These are phyloP conservation scores for Leptinotarsa rubiginosa DNA, from an alignment of 2,888 invertebrate species.

Conservation along the genomic window DNA sequence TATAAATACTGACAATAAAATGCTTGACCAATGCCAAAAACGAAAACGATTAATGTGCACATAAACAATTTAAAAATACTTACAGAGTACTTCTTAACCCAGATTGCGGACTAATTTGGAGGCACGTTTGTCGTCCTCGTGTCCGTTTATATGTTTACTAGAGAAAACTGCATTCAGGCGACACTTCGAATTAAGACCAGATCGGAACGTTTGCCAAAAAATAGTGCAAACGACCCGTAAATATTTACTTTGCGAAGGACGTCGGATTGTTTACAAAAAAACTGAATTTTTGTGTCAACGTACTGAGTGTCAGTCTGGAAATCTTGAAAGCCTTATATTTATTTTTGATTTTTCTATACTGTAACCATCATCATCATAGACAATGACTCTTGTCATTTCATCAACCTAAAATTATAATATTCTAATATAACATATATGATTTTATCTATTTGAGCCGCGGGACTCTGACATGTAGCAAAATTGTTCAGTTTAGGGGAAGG, in stretches of 20 bases:
- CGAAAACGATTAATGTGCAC: slow-evolving; percentile 21
- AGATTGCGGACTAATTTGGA: slow-evolving; percentile 23
- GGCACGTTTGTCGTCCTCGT: slow-evolving; percentile 10
- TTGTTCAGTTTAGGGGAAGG: too few species aligned
- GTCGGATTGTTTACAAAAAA: slow-evolving; percentile 23
- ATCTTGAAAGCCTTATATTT: not conserved
- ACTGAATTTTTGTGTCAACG: not conserved
- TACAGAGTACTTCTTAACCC: slow-evolving; percentile 25
- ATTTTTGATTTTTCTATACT: slow-evolving; percentile 2
- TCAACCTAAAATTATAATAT: too few species aligned
- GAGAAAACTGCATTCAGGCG: not conserved
- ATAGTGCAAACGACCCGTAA: slow-evolving; percentile 38
- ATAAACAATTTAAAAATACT: slow-evolving; percentile 34
- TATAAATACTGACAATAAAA: slow-evolving; percentile 24
- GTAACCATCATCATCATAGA: not conserved
- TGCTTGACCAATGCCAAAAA: slow-evolving; percentile 24
- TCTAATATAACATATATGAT: too few species aligned
- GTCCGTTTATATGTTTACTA: slow-evolving; percentile 10
- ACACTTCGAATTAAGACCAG: slow-evolving; percentile 12
- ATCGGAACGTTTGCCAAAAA: slow-evolving; percentile 30
- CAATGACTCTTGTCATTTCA: too few species aligned
- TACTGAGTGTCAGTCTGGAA: not conserved
- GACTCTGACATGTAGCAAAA: too few species aligned
- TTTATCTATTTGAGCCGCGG: too few species aligned
- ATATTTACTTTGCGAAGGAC: slow-evolving; percentile 37